phyloP scores from a whole-genome alignment of 1,140 invertebrate species.

The Diabrotica undecimpunctata region DNA sequence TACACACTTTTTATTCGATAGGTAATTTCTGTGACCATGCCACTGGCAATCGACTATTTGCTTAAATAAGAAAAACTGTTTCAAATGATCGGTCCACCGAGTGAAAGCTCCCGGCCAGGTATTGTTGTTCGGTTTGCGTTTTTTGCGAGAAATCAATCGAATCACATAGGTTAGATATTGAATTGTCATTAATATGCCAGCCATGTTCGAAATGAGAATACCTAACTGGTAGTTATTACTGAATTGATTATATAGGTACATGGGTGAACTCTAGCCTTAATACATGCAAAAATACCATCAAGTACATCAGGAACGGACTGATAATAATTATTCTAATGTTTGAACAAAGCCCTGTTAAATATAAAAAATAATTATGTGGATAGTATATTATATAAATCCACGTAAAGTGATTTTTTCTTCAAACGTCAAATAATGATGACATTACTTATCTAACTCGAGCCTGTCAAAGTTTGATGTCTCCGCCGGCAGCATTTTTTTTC shows the following conservation, averaged over 20 bases:
- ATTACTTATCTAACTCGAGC: too few relatives aligned
- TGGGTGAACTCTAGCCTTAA: neutral
- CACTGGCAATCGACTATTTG: neutral
- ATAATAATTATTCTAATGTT: too few relatives aligned
- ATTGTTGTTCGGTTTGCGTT: neutral
- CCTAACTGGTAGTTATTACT: conserved; percentile 7
- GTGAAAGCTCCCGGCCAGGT: conserved; percentile 3
- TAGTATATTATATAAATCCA: too few relatives aligned
- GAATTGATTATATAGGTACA: conserved; percentile 8
- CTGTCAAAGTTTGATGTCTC: too few relatives aligned
- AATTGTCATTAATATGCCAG: conserved; percentile 13
- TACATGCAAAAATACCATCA: conserved; percentile 6
- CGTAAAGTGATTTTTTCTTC: too few relatives aligned
- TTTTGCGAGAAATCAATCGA: conserved; percentile 9
- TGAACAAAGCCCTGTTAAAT: too few relatives aligned
- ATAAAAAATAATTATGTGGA: too few relatives aligned
- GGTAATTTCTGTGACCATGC: too few relatives aligned
- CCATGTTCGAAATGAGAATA: conserved; percentile 8
- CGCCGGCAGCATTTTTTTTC: too few relatives aligned
- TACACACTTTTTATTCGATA: too few relatives aligned
- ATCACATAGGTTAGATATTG: conserved; percentile 10
- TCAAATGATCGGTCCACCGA: conserved; percentile 8
- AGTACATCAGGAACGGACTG: too few relatives aligned
- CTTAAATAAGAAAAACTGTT: conserved; percentile 11
- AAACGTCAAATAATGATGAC: too few relatives aligned